These are phyloP conservation scores for Struthio camelus DNA, from an alignment of 2,113 vertebrate genomes.

Conservation along the genomic window DNA sequence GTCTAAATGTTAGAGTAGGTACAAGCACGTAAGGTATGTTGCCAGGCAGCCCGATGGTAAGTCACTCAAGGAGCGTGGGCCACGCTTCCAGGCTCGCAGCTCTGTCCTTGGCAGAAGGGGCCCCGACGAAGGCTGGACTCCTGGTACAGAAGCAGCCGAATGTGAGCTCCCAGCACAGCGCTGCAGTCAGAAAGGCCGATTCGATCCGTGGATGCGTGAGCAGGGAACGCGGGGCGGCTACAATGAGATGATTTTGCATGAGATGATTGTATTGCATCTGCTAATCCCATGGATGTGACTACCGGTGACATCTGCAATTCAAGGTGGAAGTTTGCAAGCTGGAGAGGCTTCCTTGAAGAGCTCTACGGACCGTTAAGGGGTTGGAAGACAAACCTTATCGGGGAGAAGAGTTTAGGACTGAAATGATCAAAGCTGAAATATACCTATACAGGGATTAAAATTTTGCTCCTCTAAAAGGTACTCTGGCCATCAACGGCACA, in stretches of 20 bases:
- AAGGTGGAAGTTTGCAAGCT: not conserved
- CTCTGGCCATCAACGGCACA: not conserved
- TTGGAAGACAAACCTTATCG: not conserved
- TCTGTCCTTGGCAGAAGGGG: not conserved
- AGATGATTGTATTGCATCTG: slow-evolving; percentile 1
- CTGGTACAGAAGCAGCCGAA: not conserved
- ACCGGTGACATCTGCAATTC: not conserved
- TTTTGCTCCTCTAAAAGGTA: not conserved
- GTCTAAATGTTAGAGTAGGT: not conserved
- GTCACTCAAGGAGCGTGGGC: fast-evolving
- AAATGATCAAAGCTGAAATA: not conserved
- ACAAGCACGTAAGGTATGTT: not conserved
- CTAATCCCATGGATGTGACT: slow-evolving; percentile 24
- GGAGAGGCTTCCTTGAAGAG: not conserved
- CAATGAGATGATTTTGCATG: slow-evolving; percentile 25
- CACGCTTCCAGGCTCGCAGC: not conserved
- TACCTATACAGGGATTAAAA: not conserved
- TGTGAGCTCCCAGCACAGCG: not conserved
- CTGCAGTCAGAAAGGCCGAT: not conserved
- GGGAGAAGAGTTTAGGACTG: not conserved
- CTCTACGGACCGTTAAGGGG: not conserved
- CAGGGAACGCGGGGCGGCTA: not conserved
- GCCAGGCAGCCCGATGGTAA: not conserved
- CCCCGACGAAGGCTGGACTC: not conserved
- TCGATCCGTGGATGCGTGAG: not conserved